Conservation (phyloP, 2,113 vertebrate genomes). For the Solenodon paradoxus region DNA sequence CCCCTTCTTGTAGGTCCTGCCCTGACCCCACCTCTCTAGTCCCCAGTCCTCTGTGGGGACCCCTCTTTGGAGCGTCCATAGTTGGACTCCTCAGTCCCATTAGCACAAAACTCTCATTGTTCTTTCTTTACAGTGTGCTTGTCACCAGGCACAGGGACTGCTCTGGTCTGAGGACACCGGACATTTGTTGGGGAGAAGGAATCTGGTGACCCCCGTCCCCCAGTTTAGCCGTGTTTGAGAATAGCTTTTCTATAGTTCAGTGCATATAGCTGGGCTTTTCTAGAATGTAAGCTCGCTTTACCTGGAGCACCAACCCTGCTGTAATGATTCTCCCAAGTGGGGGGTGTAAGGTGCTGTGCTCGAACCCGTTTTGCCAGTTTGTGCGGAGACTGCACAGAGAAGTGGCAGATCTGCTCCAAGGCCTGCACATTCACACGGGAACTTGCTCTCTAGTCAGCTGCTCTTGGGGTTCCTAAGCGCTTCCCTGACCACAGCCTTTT, state of each 20-base stretch:
- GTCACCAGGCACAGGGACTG: not conserved
- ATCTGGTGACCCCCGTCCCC: not conserved
- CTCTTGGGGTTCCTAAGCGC: too few relatives aligned
- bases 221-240: not conserved
- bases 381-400: not conserved
- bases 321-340: not conserved
- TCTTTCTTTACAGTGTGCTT: not conserved
- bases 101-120: not conserved
- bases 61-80: too few relatives aligned
- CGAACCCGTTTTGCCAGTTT: not conserved
- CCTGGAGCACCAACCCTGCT: not conserved
- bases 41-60: accelerated
- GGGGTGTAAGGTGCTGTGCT: accelerated
- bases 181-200: too few relatives aligned
- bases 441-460: too few relatives aligned
- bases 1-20: not conserved
- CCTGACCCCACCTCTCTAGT: not conserved
- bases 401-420: too few relatives aligned
- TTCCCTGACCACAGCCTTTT: too few relatives aligned
- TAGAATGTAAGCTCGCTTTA: not conserved
- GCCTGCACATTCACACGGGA: too few relatives aligned
- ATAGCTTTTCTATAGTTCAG: not conserved
- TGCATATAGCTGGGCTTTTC: not conserved
- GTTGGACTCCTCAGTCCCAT: not conserved
- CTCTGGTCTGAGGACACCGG: too few relatives aligned